A percentile compares a stretch with the other conserved stretches of the same genome.
Conservation (phyloP, 2,888 invertebrate species). For the Seira ritae region DNA sequence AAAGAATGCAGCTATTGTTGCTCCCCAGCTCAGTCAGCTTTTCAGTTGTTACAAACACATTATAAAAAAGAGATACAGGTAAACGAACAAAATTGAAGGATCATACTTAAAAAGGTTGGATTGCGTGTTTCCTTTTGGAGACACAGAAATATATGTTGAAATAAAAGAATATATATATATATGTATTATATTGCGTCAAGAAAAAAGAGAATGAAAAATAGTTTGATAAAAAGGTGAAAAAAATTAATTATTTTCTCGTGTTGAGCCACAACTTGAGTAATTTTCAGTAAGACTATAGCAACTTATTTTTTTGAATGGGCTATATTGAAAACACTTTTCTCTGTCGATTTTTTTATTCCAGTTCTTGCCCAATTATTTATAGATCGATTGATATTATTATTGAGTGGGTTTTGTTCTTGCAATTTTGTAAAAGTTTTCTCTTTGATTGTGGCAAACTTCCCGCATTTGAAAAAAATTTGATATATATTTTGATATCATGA, state of each 20-base stretch:
- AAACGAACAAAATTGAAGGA: slow-evolving; percentile 2
- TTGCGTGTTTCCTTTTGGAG: neutral
- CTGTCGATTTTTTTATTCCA: no score
- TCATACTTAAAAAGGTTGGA: neutral
- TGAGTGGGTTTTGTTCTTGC: no score
- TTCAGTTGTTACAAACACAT: slow-evolving; percentile 37
- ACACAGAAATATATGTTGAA: neutral
- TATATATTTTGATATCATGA: neutral
- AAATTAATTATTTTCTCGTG: slow-evolving; percentile 68
- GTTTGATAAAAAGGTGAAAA: slow-evolving; percentile 72
- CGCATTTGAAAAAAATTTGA: neutral
- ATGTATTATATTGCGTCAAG: slow-evolving; percentile 5
- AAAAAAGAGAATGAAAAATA: slow-evolving; percentile 67
- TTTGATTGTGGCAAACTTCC: slow-evolving; percentile 12
- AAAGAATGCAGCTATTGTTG: slow-evolving; percentile 65
- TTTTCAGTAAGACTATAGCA: neutral
- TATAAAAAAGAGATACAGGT: neutral
- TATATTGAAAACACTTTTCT: neutral
- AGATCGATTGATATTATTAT: no score
- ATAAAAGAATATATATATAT: slow-evolving; percentile 5
- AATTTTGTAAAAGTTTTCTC: neutral
- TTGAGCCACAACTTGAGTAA: slow-evolving; percentile 1
- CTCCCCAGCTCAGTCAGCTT: slow-evolving; percentile 66
- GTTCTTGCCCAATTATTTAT: no score
- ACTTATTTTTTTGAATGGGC: no score